phyloP scores from a whole-genome alignment of 2,888 invertebrate species.

The Prosopocoilus inquinatus region DNA sequence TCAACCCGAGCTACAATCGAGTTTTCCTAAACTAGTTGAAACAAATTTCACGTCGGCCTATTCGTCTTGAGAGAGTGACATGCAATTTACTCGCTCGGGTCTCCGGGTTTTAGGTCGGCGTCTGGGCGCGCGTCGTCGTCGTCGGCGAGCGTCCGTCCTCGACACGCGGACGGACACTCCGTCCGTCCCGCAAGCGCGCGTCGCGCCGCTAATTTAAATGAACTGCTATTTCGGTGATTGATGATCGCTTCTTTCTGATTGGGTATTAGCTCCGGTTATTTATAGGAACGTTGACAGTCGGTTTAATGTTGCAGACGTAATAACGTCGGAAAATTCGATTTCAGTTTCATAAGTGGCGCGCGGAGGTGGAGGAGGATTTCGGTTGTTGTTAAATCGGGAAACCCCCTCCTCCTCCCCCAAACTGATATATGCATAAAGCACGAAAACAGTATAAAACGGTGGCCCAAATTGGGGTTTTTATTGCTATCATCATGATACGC shows the following conservation, averaged over 20 bases:
- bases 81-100: constrained; percentile 47
- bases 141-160: constrained; percentile 17
- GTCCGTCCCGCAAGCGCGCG: constrained; percentile 15
- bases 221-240: constrained; percentile 35
- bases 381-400: background rate
- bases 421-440: no score
- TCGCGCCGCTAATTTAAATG: constrained; percentile 34
- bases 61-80: constrained; percentile 49
- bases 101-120: constrained; percentile 43
- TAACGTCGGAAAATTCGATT: background rate
- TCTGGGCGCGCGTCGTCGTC: constrained; percentile 28
- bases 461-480: background rate
- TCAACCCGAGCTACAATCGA: constrained; percentile 9
- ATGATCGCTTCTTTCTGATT: constrained; percentile 25
- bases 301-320: constrained; percentile 6
- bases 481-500: background rate
- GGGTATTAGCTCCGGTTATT: constrained; percentile 16
- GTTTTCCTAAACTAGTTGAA: constrained; percentile 42
- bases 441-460: no score
- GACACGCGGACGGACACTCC: background rate
- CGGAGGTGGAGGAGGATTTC: background rate
- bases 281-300: constrained; percentile 3
- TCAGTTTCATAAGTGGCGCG: constrained; percentile 7
- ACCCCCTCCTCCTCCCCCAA: background rate
- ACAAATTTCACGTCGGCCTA: constrained; percentile 50